Base-by-base conservation (phyloP, 2,888 invertebrate species). In the Amaurobius ferox region DNA sequence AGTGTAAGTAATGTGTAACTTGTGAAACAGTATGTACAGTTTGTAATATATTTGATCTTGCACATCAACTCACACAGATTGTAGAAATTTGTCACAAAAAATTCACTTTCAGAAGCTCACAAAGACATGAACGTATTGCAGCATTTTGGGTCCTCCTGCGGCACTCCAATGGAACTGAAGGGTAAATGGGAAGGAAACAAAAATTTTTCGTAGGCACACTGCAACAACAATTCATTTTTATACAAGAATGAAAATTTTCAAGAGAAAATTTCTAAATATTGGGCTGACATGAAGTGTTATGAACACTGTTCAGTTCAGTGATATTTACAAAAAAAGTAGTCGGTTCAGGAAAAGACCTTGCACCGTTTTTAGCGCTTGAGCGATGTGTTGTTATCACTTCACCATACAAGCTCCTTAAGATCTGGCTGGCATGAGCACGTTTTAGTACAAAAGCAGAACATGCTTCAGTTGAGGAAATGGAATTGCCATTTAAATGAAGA, bases 1-100 rank as follows among this genome's bases (percentile, higher is more conserved):
- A 76, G 83, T 83, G 66, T 32, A 30, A 67, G 67, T 64, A 67
- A 44, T 78, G 61, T 78, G 70, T 78, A 78, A 70, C 70, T 55
- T 61, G 78, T 67, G n/a, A 68, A 68, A 77, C 55, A 48, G 26
- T 78, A 78, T 78, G 13, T 78, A 78, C 78, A 81, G 48, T 39
- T 74, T 55, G 67, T 73, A 80, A 76, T 81, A 81, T 74, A 81
- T 81, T 81, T 81, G 81, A 81, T 81, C 81, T 76, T 32, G 29
- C 67, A 64, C 68, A 73, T 70, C 40, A 61, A 80, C 74, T 68
- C 26, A 64, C 28, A 79, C 55, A 55, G 39, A 71, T 30, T 74
- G 73, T 81, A 81, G 81, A 81, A 76, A 81, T 68, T 68, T 55
- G 55, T 72, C 39, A 70, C 68, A 39, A 74, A 81, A 55, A 80